Conservation (phyloP, 2,113 vertebrate species). For the Dryoscopus gambensis region DNA sequence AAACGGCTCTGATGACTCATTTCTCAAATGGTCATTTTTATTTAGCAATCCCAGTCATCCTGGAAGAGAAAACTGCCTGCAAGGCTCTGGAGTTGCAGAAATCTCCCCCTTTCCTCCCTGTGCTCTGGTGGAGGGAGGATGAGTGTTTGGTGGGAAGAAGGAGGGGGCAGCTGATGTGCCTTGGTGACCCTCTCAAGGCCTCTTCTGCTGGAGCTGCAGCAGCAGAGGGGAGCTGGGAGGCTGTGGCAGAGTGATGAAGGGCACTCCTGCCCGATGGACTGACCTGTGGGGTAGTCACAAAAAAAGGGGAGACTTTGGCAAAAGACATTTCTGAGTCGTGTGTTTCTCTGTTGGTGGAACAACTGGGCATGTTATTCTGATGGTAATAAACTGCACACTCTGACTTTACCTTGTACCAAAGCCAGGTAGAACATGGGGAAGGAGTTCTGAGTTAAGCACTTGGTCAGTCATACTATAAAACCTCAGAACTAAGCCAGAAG, state of each 20-base stretch:
- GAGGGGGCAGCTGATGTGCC: background rate
- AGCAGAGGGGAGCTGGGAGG: background rate
- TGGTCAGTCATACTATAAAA: background rate
- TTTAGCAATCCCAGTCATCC: background rate
- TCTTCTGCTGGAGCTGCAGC: background rate
- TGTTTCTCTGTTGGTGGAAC: background rate
- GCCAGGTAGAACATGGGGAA: background rate
- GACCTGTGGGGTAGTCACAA: background rate
- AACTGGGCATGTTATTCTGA: background rate
- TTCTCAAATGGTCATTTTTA: background rate
- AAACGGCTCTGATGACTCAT: background rate
- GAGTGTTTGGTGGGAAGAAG: background rate
- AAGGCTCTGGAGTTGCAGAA: background rate
- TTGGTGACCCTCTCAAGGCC: background rate
- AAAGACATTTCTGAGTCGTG: background rate
- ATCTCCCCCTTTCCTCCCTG: background rate
- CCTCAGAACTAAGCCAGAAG: background rate
- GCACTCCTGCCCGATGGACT: rapidly evolving
- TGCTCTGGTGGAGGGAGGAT: background rate
- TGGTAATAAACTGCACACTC: background rate
- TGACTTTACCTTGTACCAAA: background rate
- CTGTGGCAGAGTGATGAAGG: background rate
- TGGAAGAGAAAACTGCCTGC: background rate
- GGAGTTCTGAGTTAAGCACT: background rate
- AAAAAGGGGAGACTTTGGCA: background rate